A percentile compares a stretch with the other conserved stretches of the same genome.
Evolutionary conservation across 2,888 invertebrate genomes (phyloP).

Genomic region (Phortica okadai): DNA sequence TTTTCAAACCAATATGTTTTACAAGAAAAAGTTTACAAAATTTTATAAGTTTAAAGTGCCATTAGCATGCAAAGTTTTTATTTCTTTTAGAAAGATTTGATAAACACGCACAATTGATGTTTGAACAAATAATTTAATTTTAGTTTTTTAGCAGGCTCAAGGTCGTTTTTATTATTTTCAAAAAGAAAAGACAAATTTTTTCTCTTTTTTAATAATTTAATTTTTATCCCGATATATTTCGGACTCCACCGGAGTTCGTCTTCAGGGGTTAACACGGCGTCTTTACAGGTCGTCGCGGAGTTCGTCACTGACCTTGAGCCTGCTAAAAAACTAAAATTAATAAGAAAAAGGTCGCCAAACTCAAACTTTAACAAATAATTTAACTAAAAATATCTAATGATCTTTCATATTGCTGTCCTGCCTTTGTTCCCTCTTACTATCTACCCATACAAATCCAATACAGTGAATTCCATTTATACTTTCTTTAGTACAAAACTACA

Average conservation of each 20-base stretch:
- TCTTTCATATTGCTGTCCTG: not conserved
- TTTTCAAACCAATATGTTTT: conserved; percentile 15
- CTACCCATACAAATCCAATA: not conserved
- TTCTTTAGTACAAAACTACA: conserved; percentile 59
- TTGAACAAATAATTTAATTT: not conserved
- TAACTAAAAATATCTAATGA: conserved; percentile 5
- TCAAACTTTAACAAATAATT: not conserved
- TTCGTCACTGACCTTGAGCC: too few relatives aligned
- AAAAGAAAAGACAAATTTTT: too few relatives aligned
- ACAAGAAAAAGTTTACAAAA: conserved; percentile 30
- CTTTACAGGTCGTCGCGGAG: too few relatives aligned
- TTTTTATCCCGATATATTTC: too few relatives aligned
- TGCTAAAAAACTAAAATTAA: too few relatives aligned
- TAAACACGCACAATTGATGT: conserved; percentile 6
- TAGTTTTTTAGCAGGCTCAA: too few relatives aligned
- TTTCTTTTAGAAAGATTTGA: not conserved
- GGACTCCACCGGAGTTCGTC: too few relatives aligned
- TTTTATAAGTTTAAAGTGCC: conserved; percentile 61
- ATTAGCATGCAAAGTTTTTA: conserved; percentile 56
- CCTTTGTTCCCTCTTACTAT: not conserved
- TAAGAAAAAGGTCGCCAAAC: too few relatives aligned
- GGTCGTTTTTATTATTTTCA: too few relatives aligned
- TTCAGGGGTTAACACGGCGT: too few relatives aligned
- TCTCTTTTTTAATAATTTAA: too few relatives aligned
- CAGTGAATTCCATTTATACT: conserved; percentile 57